These are phyloP conservation scores for Leptura quadrifasciata DNA, from an alignment of 2,888 invertebrate genomes.

Conservation along the genomic window DNA sequence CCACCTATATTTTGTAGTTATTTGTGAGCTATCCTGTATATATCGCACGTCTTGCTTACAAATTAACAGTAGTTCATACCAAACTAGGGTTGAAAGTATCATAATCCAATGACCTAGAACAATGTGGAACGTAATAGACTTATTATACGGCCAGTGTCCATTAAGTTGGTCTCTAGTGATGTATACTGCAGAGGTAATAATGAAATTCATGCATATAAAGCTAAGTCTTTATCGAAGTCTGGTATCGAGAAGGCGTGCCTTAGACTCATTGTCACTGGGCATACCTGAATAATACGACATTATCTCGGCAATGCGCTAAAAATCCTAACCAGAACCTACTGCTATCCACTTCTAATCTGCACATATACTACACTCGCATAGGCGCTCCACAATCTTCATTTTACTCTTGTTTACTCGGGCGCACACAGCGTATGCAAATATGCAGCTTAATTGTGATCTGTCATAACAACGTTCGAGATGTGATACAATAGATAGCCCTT, in stretches of 20 bases:
- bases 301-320: constrained; percentile 65
- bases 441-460: constrained; percentile 56
- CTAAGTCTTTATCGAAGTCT: constrained; percentile 70
- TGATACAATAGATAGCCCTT: constrained; percentile 50
- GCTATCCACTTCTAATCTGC: constrained; percentile 42
- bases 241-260: constrained; percentile 71
- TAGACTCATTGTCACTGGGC: constrained; percentile 71
- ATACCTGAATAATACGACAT: constrained; percentile 72
- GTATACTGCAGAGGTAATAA: constrained; percentile 65
- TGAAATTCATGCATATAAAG: constrained; percentile 72
- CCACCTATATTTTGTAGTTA: no score
- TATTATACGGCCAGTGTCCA: constrained; percentile 54
- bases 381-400: constrained; percentile 35
- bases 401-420: constrained; percentile 48
- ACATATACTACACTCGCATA: constrained; percentile 37
- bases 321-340: constrained; percentile 56
- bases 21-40: no score
- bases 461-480: constrained; percentile 52
- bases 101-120: constrained; percentile 46
- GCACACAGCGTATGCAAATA: constrained; percentile 58
- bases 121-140: constrained; percentile 58
- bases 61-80: constrained; percentile 15
- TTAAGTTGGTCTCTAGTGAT: constrained; percentile 56
- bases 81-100: constrained; percentile 9
- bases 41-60: no score